These are phyloP conservation scores for Furnarius figulus DNA, from an alignment of 2,113 vertebrate species.

Conservation along the genomic window DNA sequence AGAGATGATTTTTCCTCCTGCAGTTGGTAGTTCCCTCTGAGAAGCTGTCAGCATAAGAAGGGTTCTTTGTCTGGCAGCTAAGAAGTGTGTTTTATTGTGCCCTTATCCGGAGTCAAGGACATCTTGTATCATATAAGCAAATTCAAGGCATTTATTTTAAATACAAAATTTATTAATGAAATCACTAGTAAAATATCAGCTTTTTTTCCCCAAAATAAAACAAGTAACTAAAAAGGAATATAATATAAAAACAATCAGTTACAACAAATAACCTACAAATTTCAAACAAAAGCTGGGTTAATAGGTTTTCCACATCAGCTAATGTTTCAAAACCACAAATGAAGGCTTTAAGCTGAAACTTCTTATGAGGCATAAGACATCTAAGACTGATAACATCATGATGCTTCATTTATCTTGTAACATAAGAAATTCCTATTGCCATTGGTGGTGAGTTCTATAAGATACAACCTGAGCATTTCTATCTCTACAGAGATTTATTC, in stretches of 20 bases:
- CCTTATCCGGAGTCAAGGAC: neutral
- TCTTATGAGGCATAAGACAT: neutral
- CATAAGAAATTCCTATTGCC: neutral
- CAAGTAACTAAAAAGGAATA: neutral
- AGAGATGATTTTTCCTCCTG: neutral
- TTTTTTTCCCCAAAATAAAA: neutral
- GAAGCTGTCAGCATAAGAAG: neutral
- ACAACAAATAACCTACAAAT: neutral
- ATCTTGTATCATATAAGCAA: neutral
- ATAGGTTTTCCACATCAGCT: neutral
- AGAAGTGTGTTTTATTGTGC: neutral
- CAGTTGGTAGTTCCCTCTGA: neutral
- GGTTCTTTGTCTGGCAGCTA: neutral
- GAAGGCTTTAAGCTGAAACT: neutral
- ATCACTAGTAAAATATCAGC: neutral
- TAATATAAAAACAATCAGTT: neutral
- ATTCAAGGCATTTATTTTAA: neutral
- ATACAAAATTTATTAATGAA: constrained; percentile 60
- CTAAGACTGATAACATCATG: neutral
- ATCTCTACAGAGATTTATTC: neutral
- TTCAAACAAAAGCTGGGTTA: neutral
- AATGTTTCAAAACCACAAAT: neutral
- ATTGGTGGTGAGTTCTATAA: neutral
- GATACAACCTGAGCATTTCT: neutral
- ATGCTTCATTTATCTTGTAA: neutral